These are phyloP conservation scores for Corythoichthys haematopterus DNA, from an alignment of 2,113 vertebrate genomes.

Conservation along the genomic window DNA sequence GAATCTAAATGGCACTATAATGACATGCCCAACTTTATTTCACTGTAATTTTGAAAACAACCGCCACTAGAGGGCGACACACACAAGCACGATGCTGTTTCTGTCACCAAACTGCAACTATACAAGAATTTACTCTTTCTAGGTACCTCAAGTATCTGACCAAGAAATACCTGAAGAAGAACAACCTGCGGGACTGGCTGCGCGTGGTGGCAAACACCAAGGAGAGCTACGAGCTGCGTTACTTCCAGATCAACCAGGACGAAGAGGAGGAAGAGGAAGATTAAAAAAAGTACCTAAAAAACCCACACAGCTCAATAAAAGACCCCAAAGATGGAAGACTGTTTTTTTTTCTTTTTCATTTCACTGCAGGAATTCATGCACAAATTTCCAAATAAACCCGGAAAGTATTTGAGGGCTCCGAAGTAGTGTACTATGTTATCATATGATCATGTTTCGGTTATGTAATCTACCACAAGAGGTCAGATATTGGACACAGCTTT, in stretches of 20 bases:
- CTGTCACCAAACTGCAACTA: neutral
- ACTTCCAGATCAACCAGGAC: slow-evolving; percentile 98
- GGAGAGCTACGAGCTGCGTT: slow-evolving; percentile 92
- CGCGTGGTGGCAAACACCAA: slow-evolving; percentile 93
- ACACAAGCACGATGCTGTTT: neutral
- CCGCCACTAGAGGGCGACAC: neutral
- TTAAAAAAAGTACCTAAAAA: slow-evolving; percentile 58
- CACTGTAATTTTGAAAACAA: neutral
- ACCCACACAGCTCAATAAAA: slow-evolving; percentile 63
- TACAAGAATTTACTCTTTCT: neutral
- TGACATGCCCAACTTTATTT: no score
- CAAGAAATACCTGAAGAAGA: slow-evolving; percentile 97
- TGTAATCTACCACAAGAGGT: neutral
- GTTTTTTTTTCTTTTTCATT: neutral
- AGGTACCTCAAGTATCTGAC: slow-evolving; percentile 97
- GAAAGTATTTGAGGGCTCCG: neutral
- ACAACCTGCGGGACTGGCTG: slow-evolving; percentile 91
- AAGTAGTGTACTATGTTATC: neutral
- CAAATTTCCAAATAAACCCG: neutral
- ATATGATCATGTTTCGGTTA: neutral
- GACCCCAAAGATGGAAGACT: slow-evolving; percentile 33
- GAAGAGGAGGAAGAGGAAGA: slow-evolving; percentile 96
- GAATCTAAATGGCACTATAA: no score
- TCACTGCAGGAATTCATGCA: neutral
- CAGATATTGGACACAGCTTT: neutral